Evolutionary conservation across 2,888 invertebrate species (phyloP), one percentile per base, ranked within the genome.

Genomic region (Disparrhopalites patrizii): DNA sequence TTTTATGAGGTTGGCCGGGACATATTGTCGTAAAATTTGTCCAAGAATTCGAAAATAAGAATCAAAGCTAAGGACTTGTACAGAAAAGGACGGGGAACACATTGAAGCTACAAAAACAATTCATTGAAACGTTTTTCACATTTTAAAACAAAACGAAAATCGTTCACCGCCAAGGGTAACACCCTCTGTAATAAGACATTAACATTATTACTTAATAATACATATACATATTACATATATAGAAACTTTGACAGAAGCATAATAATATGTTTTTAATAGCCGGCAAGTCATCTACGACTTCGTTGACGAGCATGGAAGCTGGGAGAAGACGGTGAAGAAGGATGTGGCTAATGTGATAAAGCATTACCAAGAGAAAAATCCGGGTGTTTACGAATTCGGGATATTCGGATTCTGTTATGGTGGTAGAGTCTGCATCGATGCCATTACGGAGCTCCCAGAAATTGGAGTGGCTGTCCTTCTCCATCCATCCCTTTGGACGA

Each of bases 331-430:
- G 2, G 54, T 70, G 4, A 71, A 73, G 54, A 30, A 28, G 7
- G 73, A 73, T 52, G 15, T 71, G 15, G 31, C 28, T 15, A 54
- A 57, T 13, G 47, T 71, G 1, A 62, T 73, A 30, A 38, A 68
- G 18, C 69, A 71, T 57, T 70, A 73, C 65, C 67, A 67, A 47
- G n/a, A n/a, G n/a, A 66, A 57, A 25, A 66, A 33, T 2, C 60
- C 68, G 20, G 68, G 68, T 15, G 64, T 69, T 10, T 62, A 30
- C 18, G 50, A 63, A 0, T 68, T 73, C 55, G 74, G 73, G 1
- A 66, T 74, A 51, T 70, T 71, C 51, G 71, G 71, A 40, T 72
- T 73, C 20, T 74, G 73, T 43, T 74, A 71, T 71, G 74, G 74
- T 33, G 74, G 69, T n/a, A 69, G 73, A 55, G 68, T 73, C 54